Conservation (phyloP, 2,797 vertebrate genomes). For the Spheniscus humboldti region DNA sequence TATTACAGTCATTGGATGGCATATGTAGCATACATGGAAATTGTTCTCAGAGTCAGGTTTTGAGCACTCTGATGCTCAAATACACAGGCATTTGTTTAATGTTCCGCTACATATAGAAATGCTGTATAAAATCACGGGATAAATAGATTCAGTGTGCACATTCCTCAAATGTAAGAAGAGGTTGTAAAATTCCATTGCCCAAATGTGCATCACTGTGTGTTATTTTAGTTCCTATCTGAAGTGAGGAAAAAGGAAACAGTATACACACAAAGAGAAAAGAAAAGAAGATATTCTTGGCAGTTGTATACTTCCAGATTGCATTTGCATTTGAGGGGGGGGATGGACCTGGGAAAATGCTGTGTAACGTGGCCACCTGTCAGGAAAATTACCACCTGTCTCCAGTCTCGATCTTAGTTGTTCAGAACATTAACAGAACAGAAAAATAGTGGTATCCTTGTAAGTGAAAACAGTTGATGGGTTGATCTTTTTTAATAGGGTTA, state of each 20-base stretch:
- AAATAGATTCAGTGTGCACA: background rate
- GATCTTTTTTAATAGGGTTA: background rate
- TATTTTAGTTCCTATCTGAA: background rate
- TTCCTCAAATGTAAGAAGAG: background rate
- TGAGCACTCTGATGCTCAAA: background rate
- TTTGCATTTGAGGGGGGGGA: background rate
- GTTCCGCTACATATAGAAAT: background rate
- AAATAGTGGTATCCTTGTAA: background rate
- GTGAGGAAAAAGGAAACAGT: background rate
- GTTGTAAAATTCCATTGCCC: background rate
- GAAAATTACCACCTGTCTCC: constrained; percentile 4
- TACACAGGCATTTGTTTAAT: background rate
- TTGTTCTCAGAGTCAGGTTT: background rate
- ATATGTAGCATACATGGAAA: background rate
- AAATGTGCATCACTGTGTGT: background rate
- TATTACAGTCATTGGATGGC: background rate
- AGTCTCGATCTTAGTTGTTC: background rate
- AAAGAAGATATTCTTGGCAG: background rate
- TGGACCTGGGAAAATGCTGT: background rate
- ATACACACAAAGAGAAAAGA: background rate
- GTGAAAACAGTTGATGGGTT: background rate
- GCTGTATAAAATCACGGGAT: background rate
- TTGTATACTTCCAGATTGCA: background rate
- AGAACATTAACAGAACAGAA: background rate
- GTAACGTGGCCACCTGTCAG: background rate